Evolutionary conservation across 1,140 invertebrate genomes (phyloP).

Genomic region (Sycophaga agraensis): DNA sequence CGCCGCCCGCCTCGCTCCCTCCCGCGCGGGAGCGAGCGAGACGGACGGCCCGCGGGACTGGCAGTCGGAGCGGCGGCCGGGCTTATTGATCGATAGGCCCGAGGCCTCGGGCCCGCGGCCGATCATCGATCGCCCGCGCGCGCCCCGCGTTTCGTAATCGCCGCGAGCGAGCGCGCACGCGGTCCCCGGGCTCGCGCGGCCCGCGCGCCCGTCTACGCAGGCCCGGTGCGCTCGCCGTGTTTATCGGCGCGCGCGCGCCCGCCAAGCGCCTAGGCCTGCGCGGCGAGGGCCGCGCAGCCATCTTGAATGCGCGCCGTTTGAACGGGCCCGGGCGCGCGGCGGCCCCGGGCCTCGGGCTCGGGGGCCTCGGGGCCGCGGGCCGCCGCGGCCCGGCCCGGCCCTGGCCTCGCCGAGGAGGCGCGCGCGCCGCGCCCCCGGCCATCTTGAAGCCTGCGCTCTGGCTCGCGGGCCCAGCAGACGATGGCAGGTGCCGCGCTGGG

Average conservation of each 20-base stretch:
- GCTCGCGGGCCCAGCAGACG: constrained; percentile 29
- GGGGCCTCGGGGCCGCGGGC: constrained; percentile 29
- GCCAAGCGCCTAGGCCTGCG: no score
- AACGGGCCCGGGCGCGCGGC: not conserved
- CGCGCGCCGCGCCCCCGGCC: constrained; percentile 13
- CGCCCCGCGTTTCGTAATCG: constrained; percentile 21
- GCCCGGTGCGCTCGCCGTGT: not conserved
- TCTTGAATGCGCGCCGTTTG: constrained; percentile 13
- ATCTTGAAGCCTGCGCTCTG: constrained; percentile 30
- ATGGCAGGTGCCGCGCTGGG: constrained; percentile 12
- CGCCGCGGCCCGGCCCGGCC: not conserved
- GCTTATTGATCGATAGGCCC: no score
- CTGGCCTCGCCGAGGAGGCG: not conserved
- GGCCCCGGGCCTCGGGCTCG: constrained; percentile 19
- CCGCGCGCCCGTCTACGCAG: not conserved
- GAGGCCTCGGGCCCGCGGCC: no score
- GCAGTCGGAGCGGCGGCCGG: not conserved
- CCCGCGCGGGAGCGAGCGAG: not conserved
- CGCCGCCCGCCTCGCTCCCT: not conserved
- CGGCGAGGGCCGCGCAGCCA: no score
- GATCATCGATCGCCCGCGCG: no score
- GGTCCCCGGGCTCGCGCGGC: not conserved
- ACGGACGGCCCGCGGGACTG: not conserved
- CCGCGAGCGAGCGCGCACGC: not conserved
- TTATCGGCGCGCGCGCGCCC: not conserved